Evolutionary conservation across 2,113 vertebrate species (phyloP).

Genomic region (Mus musculus): DNA sequence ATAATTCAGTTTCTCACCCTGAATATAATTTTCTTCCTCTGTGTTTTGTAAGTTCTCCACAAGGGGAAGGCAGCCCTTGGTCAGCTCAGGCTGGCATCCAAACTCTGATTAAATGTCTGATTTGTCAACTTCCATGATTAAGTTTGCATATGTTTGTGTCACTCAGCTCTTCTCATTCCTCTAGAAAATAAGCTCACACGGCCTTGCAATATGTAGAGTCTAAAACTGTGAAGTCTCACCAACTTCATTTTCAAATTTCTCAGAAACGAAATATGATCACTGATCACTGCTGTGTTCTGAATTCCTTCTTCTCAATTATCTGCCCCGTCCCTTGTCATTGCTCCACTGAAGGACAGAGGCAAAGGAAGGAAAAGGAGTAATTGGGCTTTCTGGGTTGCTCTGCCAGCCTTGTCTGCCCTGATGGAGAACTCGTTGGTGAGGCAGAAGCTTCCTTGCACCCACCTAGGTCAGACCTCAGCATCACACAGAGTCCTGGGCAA

Average conservation of each 20-base stretch:
- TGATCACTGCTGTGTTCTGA: neutral
- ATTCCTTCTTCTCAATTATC: neutral
- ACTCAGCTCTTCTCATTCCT: slow-evolving; percentile 1
- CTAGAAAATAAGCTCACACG: neutral
- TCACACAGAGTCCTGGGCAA: neutral
- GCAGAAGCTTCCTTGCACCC: neutral
- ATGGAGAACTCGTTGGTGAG: neutral
- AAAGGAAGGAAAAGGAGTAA: neutral
- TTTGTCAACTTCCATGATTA: slow-evolving; percentile 31
- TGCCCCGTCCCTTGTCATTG: neutral
- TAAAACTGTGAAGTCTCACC: neutral
- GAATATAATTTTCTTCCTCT: slow-evolving; percentile 37
- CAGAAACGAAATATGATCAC: neutral
- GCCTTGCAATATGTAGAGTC: neutral
- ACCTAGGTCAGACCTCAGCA: neutral
- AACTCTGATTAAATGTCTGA: slow-evolving; percentile 45
- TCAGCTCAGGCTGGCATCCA: neutral
- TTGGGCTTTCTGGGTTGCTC: neutral
- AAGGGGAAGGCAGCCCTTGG: slow-evolving; percentile 2
- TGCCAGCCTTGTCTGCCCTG: neutral
- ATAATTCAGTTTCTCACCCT: slow-evolving; percentile 10
- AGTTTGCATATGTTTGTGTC: slow-evolving; percentile 29
- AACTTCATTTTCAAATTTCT: slow-evolving; percentile 46
- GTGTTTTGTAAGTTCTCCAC: slow-evolving; percentile 36
- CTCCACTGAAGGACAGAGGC: neutral